Evolutionary conservation across 2,888 invertebrate genomes (phyloP).

Genomic region (Caenorhabditis sulstoni): DNA sequence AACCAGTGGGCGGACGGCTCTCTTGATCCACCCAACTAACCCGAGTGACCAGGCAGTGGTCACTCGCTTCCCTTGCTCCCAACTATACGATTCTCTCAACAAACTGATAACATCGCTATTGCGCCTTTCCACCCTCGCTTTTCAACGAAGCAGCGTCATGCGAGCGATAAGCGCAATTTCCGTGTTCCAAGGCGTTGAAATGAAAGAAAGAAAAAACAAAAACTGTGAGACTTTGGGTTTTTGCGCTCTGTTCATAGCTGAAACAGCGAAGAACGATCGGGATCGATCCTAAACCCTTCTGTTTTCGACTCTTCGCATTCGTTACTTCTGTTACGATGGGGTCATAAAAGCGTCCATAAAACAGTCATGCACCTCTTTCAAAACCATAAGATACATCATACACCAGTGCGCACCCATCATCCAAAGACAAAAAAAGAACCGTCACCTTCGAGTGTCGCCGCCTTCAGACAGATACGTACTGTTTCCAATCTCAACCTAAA

Average conservation of each 20-base stretch:
- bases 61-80: slow-evolving; percentile 23
- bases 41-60: slow-evolving; percentile 38
- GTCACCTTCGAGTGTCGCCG: no score
- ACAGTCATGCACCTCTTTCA: neutral
- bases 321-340: neutral
- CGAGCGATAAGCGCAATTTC: slow-evolving; percentile 15
- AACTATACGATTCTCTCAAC: slow-evolving; percentile 50
- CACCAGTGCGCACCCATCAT: neutral
- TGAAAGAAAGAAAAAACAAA: slow-evolving; percentile 1
- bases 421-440: no score
- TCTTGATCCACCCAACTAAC: slow-evolving; percentile 34
- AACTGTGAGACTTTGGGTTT: no score
- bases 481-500: no score
- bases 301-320: neutral
- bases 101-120: slow-evolving; percentile 38
- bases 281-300: no score
- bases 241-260: no score
- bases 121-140: slow-evolving; percentile 45
- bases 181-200: slow-evolving; percentile 49
- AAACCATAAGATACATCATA: neutral
- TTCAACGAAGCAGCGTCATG: slow-evolving; percentile 48
- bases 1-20: neutral
- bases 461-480: neutral
- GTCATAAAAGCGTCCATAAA: slow-evolving; percentile 4
- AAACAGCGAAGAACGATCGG: slow-evolving; percentile 16